Evolutionary conservation across 2,113 vertebrate genomes (phyloP).

Genomic region (Alces alces): DNA sequence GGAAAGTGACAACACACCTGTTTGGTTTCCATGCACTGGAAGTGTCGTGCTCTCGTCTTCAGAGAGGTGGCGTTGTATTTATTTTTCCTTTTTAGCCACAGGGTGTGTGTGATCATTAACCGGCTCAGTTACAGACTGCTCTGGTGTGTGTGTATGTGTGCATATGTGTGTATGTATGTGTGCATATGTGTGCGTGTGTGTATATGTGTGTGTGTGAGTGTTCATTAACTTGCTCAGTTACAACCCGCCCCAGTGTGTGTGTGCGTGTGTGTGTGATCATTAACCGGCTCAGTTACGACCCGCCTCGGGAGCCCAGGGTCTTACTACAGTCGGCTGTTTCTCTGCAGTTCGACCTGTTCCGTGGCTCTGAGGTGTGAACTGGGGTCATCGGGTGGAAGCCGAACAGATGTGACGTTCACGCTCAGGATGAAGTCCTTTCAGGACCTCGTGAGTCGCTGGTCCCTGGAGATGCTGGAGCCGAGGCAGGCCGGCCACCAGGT

Average conservation of each 20-base stretch:
- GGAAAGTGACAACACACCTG: rapidly evolving
- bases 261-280: neutral
- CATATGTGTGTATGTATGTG: rapidly evolving
- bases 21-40: rapidly evolving
- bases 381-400: neutral
- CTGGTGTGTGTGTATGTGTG: neutral
- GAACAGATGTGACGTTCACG: neutral
- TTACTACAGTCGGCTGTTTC: neutral
- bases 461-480: rapidly evolving
- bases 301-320: neutral
- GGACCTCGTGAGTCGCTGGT: neutral
- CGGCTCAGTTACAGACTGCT: neutral
- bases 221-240: too few species aligned
- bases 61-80: too few species aligned
- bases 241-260: neutral
- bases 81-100: too few species aligned
- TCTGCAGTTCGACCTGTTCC: neutral
- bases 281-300: neutral
- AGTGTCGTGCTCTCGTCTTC: rapidly evolving
- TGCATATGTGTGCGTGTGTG: too few species aligned
- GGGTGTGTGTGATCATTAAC: neutral
- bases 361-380: neutral
- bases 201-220: too few species aligned
- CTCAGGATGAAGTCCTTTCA: neutral
- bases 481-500: conserved; percentile 22